Conservation (phyloP, 2,888 invertebrate species). For the Chalcis sispes region DNA sequence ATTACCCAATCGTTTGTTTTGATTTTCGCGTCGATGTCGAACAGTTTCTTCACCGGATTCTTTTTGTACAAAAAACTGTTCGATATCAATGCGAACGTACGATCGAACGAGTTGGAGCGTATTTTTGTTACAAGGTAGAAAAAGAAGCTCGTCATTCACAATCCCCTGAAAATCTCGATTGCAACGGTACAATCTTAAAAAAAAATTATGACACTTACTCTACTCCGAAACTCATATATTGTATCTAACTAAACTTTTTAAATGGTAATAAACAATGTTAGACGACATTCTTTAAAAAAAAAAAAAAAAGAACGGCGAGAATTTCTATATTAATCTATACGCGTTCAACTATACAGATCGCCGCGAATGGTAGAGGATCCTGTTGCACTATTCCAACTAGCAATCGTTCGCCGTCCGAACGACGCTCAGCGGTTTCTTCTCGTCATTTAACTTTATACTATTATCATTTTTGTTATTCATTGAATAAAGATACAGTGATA, state of each 20-base stretch:
- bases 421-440: constrained; percentile 57
- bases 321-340: constrained; percentile 62
- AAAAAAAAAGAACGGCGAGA: constrained; percentile 44
- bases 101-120: too few species aligned
- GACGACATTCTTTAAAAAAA: constrained; percentile 6
- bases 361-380: constrained; percentile 54
- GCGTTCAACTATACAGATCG: too few species aligned
- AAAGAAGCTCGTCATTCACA: constrained; percentile 25
- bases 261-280: background rate
- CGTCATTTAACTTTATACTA: constrained; percentile 63
- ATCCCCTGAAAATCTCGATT: too few species aligned
- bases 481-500: constrained; percentile 64
- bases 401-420: constrained; percentile 57
- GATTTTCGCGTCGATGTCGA: too few species aligned
- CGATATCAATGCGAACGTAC: too few species aligned
- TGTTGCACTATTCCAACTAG: constrained; percentile 57
- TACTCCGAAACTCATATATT: too few species aligned
- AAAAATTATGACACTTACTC: too few species aligned
- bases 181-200: too few species aligned
- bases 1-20: too few species aligned
- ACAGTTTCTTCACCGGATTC: too few species aligned
- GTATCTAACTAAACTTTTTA: too few species aligned
- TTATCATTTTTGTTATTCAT: constrained; percentile 66
- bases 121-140: constrained; percentile 39
- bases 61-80: too few species aligned